A percentile compares a stretch with the other conserved stretches of the same genome.
phyloP scores from a whole-genome alignment of 2,113 vertebrate species.

The Pontoporia blainvillei region DNA sequence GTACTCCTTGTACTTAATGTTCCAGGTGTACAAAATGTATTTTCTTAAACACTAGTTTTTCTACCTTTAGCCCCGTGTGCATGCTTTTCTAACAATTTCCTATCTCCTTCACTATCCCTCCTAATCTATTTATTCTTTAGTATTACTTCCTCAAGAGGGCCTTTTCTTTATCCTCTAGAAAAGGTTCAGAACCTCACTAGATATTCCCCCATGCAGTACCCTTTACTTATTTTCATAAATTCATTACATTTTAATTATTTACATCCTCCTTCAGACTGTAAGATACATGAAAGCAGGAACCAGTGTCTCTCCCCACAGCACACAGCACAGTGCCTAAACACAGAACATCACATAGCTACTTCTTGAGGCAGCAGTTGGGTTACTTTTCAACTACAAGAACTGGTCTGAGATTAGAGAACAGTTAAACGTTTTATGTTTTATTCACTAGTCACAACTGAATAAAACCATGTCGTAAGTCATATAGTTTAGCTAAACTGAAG shows the following conservation, averaged over 20 bases:
- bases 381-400: neutral
- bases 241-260: neutral
- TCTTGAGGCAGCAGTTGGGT: neutral
- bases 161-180: neutral
- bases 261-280: neutral
- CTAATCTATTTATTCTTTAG: neutral
- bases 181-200: neutral
- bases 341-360: neutral
- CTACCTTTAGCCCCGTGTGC: neutral
- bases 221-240: neutral
- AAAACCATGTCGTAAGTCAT: neutral
- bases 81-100: neutral
- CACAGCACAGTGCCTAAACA: neutral
- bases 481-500: neutral
- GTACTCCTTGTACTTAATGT: neutral
- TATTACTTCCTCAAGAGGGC: neutral
- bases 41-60: neutral
- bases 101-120: neutral
- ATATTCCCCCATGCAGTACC: neutral
- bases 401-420: neutral
- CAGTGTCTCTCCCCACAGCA: neutral
- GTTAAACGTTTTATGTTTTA: neutral
- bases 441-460: neutral
- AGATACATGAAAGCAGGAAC: neutral
- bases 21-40: neutral